Evolutionary conservation across 2,888 invertebrate species (phyloP).

Genomic region (Drosophila formosana): DNA sequence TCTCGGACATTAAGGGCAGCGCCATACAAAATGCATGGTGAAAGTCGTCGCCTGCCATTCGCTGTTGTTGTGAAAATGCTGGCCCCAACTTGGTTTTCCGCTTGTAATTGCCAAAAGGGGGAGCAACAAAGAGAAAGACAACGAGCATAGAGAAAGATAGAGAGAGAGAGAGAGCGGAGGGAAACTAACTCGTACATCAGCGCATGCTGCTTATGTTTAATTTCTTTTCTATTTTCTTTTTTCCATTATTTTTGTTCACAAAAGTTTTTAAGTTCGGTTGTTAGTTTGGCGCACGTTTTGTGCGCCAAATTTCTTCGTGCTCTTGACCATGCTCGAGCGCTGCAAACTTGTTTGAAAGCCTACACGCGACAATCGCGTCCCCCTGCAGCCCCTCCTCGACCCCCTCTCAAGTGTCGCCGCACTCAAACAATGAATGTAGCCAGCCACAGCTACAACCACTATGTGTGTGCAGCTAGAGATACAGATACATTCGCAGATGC

Average conservation of each 20-base stretch:
- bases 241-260: slow-evolving; percentile 16
- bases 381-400: not conserved
- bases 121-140: not conserved
- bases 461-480: slow-evolving; percentile 4
- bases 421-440: slow-evolving; percentile 37
- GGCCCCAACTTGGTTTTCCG: slow-evolving; percentile 22
- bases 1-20: slow-evolving; percentile 52
- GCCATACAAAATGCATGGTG: slow-evolving; percentile 32
- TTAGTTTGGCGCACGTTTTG: slow-evolving; percentile 45
- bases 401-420: slow-evolving; percentile 14
- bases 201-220: slow-evolving; percentile 55
- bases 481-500: slow-evolving; percentile 10
- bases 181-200: slow-evolving; percentile 27
- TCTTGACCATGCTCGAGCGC: slow-evolving; percentile 61
- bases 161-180: not conserved
- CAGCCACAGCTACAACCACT: not conserved
- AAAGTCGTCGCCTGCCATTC: slow-evolving; percentile 29
- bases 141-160: too few relatives aligned
- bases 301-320: slow-evolving; percentile 52
- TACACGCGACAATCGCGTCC: slow-evolving; percentile 33
- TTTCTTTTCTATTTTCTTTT: slow-evolving; percentile 67
- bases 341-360: slow-evolving; percentile 65
- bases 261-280: slow-evolving; percentile 20
- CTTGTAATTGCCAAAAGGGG: slow-evolving; percentile 28
- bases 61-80: slow-evolving; percentile 23